Conservation (phyloP, 2,113 vertebrate genomes). For the Siniperca knerii region DNA sequence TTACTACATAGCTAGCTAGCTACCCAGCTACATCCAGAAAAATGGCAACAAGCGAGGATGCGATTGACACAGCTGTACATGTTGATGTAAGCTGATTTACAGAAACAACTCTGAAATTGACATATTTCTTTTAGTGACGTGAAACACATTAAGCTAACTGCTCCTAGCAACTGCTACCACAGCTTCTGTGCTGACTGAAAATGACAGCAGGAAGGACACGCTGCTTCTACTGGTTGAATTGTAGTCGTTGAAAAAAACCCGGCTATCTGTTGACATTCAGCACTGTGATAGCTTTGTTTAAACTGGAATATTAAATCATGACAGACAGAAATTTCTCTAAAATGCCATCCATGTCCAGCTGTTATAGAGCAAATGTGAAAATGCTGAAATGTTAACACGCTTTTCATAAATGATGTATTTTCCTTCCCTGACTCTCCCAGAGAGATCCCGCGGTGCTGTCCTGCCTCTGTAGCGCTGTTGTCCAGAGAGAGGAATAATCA, state of each 20-base stretch:
- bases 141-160: not conserved
- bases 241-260: not conserved
- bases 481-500: not conserved
- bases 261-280: not conserved
- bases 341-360: not conserved
- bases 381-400: not conserved
- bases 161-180: no score
- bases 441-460: not conserved
- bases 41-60: no score
- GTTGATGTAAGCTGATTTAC: no score
- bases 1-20: no score
- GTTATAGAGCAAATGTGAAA: constrained; percentile 13
- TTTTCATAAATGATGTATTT: constrained; percentile 12
- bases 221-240: not conserved
- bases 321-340: not conserved
- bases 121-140: no score
- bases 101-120: no score
- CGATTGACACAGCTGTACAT: no score
- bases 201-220: no score
- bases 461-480: not conserved
- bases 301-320: not conserved
- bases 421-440: not conserved
- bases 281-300: not conserved
- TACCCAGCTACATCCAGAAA: no score
- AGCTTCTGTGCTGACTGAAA: no score